Evolutionary conservation across 2,113 vertebrate genomes (phyloP).

Genomic region (Thomomys bottae): DNA sequence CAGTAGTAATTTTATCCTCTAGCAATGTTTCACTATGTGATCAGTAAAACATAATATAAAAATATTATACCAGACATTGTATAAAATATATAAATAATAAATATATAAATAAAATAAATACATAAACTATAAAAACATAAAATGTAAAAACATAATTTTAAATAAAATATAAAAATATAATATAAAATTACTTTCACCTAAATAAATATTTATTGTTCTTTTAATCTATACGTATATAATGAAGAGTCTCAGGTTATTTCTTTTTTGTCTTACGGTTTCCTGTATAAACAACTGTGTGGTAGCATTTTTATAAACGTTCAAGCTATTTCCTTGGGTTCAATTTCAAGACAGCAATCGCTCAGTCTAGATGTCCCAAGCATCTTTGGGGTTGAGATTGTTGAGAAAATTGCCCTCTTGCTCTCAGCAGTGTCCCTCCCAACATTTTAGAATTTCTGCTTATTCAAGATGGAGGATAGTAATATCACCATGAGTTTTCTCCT

Average conservation of each 20-base stretch:
- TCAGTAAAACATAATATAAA: too few species aligned
- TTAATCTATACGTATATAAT: neutral
- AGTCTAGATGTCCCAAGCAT: neutral
- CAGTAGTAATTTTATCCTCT: too few species aligned
- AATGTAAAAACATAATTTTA: too few species aligned
- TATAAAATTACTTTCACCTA: neutral
- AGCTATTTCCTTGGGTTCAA: neutral
- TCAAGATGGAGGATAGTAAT: neutral
- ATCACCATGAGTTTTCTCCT: neutral
- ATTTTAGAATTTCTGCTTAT: neutral
- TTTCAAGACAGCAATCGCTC: neutral
- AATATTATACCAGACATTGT: too few species aligned
- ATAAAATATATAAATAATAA: too few species aligned
- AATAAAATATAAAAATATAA: neutral
- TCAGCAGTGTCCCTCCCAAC: neutral
- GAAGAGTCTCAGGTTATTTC: neutral
- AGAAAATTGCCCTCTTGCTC: neutral
- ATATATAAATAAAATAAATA: too few species aligned
- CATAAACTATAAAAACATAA: too few species aligned
- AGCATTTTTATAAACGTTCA: neutral
- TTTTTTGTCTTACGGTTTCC: neutral
- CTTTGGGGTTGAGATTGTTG: neutral
- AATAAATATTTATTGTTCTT: neutral
- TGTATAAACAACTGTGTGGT: neutral
- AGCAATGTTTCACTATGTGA: too few species aligned